Percentiles rank a stretch among this genome's conserved stretches.
These are phyloP conservation scores for Harmothoe impar DNA, from an alignment of 2,888 invertebrate genomes.

Conservation along the genomic window DNA sequence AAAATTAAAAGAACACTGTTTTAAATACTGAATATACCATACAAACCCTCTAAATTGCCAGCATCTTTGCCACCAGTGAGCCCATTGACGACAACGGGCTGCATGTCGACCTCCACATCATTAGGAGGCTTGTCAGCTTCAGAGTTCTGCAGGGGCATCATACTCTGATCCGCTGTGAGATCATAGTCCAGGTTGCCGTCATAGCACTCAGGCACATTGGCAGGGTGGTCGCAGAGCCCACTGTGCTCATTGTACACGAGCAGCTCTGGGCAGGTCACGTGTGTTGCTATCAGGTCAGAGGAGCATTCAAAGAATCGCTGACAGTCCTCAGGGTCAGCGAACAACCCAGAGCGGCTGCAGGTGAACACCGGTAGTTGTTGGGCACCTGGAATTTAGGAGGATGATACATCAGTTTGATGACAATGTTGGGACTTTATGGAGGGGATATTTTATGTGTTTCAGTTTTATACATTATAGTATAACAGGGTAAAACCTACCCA, in stretches of 20 bases:
- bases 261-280: slow-evolving; percentile 37
- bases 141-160: background rate
- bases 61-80: background rate
- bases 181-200: slow-evolving; percentile 52
- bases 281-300: background rate
- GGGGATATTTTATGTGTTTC: too few species aligned
- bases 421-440: too few species aligned
- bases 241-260: slow-evolving; percentile 57
- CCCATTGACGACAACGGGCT: background rate
- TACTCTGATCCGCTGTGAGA: background rate
- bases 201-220: slow-evolving; percentile 50
- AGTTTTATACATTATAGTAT: too few species aligned
- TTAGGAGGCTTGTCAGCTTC: background rate
- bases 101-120: background rate
- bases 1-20: too few species aligned
- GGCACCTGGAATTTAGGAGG: background rate
- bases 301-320: slow-evolving; percentile 51
- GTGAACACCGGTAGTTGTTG: background rate
- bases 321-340: slow-evolving; percentile 53
- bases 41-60: too few species aligned
- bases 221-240: slow-evolving; percentile 51
- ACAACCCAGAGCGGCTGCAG: slow-evolving; percentile 29
- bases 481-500: too few species aligned
- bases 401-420: too few species aligned
- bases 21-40: background rate